These are phyloP conservation scores for Pedicia rivosa DNA, from an alignment of 2,888 invertebrate genomes.

Conservation along the genomic window DNA sequence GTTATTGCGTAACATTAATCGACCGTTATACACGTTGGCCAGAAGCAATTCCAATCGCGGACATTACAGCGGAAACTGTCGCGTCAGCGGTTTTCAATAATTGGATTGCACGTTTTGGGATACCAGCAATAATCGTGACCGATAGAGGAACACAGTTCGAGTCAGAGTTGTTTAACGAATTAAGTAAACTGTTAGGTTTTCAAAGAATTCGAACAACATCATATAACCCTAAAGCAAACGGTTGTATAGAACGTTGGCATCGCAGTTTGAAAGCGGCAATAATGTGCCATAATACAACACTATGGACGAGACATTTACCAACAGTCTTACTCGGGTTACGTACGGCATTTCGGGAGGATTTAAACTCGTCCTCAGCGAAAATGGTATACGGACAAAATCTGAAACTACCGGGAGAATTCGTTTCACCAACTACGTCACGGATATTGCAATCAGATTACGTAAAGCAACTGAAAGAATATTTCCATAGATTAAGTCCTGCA, in stretches of 20 bases:
- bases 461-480: too few relatives aligned
- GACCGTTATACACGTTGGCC: constrained; percentile 8
- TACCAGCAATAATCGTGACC: constrained; percentile 10
- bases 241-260: constrained; percentile 13
- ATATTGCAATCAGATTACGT: too few relatives aligned
- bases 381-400: too few relatives aligned
- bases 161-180: constrained; percentile 8
- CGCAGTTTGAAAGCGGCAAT: constrained; percentile 11
- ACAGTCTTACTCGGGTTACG: constrained; percentile 10
- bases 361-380: too few relatives aligned
- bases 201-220: constrained; percentile 9
- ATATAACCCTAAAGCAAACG: constrained; percentile 13
- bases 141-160: constrained; percentile 12
- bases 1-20: constrained; percentile 4
- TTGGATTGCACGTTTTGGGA: constrained; percentile 9
- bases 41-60: constrained; percentile 6
- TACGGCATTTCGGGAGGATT: constrained; percentile 2
- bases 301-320: constrained; percentile 8
- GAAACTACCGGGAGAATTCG: constrained; percentile 6
- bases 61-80: constrained; percentile 11
- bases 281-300: constrained; percentile 6
- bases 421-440: constrained; percentile 2
- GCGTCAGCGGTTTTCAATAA: constrained; percentile 6
- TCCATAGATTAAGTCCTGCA: background rate
- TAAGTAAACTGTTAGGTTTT: constrained; percentile 9